Conservation (phyloP, 2,888 invertebrate genomes). For the Deilephila elpenor region DNA sequence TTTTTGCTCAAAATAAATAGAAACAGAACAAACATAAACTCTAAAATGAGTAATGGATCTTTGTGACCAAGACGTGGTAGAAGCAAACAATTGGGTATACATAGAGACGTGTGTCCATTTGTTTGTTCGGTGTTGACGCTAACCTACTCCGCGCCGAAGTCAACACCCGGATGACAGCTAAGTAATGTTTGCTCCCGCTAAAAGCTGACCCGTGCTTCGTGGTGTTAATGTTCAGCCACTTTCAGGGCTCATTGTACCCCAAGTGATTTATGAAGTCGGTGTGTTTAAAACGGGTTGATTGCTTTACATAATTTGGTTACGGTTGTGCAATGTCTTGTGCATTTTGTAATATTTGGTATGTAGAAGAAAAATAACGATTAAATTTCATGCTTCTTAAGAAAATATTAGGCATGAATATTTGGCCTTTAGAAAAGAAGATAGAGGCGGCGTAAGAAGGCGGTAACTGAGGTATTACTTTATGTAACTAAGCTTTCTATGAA, state of each 20-base stretch:
- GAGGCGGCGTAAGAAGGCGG: too few relatives aligned
- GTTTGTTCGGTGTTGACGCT: slow-evolving; percentile 61
- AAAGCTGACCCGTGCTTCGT: slow-evolving; percentile 66
- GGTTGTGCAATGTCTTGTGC: not conserved
- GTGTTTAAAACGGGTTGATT: slow-evolving; percentile 18
- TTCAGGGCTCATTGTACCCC: slow-evolving; percentile 25
- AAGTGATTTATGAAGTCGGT: not conserved
- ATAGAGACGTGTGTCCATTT: slow-evolving; percentile 31
- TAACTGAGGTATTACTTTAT: too few relatives aligned
- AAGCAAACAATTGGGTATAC: not conserved
- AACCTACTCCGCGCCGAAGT: slow-evolving; percentile 59
- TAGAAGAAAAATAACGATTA: too few relatives aligned
- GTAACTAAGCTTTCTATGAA: too few relatives aligned
- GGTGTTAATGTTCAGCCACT: slow-evolving; percentile 30
- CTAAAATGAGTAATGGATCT: not conserved
- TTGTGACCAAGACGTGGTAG: not conserved
- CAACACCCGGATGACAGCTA: slow-evolving; percentile 72
- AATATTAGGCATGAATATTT: too few relatives aligned
- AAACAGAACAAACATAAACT: not conserved
- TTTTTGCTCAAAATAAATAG: too few relatives aligned
- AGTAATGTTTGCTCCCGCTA: slow-evolving; percentile 78
- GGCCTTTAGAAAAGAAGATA: too few relatives aligned
- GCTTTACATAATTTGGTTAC: not conserved
- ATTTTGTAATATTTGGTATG: too few relatives aligned
- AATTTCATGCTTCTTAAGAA: too few relatives aligned